phyloP scores from a whole-genome alignment of 2,797 vertebrate species.

The Enteromius thamalakanensis region DNA sequence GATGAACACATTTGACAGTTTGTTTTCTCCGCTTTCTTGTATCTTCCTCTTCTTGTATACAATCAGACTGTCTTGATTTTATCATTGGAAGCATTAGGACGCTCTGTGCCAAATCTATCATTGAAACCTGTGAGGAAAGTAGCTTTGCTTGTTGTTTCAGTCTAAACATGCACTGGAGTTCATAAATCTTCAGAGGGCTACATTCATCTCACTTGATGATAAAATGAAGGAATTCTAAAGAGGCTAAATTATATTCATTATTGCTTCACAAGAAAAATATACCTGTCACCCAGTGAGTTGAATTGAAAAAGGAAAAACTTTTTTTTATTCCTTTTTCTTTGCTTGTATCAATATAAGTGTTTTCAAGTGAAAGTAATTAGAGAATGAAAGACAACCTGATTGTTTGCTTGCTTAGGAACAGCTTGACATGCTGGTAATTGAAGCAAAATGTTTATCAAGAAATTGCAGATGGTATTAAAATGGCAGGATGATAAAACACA shows the following conservation, averaged over 20 bases:
- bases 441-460: conserved; percentile 41
- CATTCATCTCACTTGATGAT: conserved; percentile 24
- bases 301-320: conserved; percentile 23
- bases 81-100: conserved; percentile 6
- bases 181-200: conserved; percentile 32
- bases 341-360: conserved; percentile 12
- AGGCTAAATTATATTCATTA: conserved; percentile 34
- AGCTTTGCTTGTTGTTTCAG: background rate
- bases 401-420: conserved; percentile 34
- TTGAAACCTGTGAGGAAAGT: conserved; percentile 6
- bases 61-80: background rate
- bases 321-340: conserved; percentile 43
- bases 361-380: conserved; percentile 31
- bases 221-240: conserved; percentile 36
- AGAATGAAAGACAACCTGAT: conserved; percentile 26
- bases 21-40: background rate
- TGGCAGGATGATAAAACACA: conserved; percentile 8
- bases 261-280: conserved; percentile 34
- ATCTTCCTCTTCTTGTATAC: background rate
- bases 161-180: conserved; percentile 26
- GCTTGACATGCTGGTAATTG: conserved; percentile 18
- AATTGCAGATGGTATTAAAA: conserved; percentile 37
- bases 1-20: background rate
- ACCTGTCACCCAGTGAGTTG: conserved; percentile 33
- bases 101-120: conserved; percentile 29